Conservation (phyloP, 2,888 invertebrate genomes). For the Agrotis puta region DNA sequence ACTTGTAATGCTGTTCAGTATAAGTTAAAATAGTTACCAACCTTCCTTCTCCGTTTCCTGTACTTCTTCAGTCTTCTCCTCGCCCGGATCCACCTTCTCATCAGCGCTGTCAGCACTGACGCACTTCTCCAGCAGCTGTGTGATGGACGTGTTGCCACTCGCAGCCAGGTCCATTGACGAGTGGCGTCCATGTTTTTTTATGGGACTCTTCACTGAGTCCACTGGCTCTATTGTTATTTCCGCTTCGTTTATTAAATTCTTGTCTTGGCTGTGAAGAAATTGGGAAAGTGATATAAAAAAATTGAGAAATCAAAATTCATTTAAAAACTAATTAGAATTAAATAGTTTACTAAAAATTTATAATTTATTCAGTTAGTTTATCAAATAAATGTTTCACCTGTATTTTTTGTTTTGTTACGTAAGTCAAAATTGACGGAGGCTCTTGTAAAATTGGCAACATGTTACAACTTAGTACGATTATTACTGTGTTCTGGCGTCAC, state of each 20-base stretch:
- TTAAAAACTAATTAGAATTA: too few species aligned
- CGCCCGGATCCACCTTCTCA: slow-evolving; percentile 59
- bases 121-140: slow-evolving; percentile 87
- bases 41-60: slow-evolving; percentile 62
- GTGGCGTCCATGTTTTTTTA: slow-evolving; percentile 85
- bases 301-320: background rate
- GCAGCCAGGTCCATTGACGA: slow-evolving; percentile 89
- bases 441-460: too few species aligned
- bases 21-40: background rate
- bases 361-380: too few species aligned
- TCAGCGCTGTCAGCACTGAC: slow-evolving; percentile 72
- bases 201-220: slow-evolving; percentile 75
- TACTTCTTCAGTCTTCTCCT: slow-evolving; percentile 55
- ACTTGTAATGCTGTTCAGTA: background rate
- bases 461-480: too few species aligned
- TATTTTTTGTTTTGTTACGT: too few species aligned
- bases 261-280: slow-evolving; percentile 79
- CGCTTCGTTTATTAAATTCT: slow-evolving; percentile 84
- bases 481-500: too few species aligned
- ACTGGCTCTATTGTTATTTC: slow-evolving; percentile 87
- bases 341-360: too few species aligned
- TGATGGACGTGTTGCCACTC: slow-evolving; percentile 83
- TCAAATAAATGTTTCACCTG: too few species aligned
- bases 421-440: too few species aligned
- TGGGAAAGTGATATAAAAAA: background rate